These are phyloP conservation scores for Listrodromus nycthemerus DNA, from an alignment of 2,888 invertebrate species.

Conservation along the genomic window DNA sequence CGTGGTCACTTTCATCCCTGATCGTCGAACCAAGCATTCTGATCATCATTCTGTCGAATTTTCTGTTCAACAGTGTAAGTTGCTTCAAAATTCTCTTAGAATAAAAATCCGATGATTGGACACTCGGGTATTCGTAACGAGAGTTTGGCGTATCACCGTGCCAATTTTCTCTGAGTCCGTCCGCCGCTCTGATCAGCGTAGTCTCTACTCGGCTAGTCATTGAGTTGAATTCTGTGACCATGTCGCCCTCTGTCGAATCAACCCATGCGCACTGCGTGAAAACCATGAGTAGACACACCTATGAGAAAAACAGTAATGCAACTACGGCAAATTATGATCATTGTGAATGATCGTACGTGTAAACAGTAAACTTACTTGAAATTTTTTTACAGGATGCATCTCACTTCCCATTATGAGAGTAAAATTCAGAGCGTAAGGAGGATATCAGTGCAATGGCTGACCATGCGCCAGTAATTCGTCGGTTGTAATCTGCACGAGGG, in stretches of 20 bases:
- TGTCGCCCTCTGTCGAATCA: background rate
- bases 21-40: slow-evolving; percentile 56
- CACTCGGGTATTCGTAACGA: slow-evolving; percentile 13
- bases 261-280: background rate
- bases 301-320: background rate
- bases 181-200: background rate
- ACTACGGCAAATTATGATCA: background rate
- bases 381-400: background rate
- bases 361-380: background rate
- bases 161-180: slow-evolving; percentile 14
- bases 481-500: background rate
- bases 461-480: background rate
- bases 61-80: slow-evolving; percentile 47
- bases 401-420: background rate
- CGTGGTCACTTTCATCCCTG: slow-evolving; percentile 39
- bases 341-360: background rate
- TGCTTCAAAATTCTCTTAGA: slow-evolving; percentile 54
- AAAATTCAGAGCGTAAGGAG: background rate
- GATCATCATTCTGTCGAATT: slow-evolving; percentile 60
- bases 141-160: slow-evolving; percentile 30
- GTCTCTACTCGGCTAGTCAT: background rate
- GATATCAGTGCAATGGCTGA: background rate
- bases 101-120: slow-evolving; percentile 51
- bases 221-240: background rate
- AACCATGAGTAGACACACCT: slow-evolving; percentile 17